Conservation (phyloP, 2,797 vertebrate genomes). For the Sebastes steindachneri region DNA sequence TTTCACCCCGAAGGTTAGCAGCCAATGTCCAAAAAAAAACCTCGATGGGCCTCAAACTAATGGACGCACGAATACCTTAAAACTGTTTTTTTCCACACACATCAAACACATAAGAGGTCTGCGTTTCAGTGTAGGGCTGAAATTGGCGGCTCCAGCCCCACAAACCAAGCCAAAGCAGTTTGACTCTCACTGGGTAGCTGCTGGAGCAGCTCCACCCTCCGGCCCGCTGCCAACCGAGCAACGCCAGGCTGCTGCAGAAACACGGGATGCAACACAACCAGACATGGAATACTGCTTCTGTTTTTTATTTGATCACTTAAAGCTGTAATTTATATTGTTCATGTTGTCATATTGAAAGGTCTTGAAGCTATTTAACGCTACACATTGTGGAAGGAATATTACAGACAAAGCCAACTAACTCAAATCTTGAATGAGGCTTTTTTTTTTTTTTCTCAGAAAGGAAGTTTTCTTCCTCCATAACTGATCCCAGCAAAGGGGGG, state of each 20-base stretch:
- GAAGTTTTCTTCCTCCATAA: conserved; percentile 23
- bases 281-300: background rate
- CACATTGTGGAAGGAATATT: background rate
- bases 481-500: conserved; percentile 1
- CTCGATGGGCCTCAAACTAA: background rate
- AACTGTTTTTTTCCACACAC: background rate
- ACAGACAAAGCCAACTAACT: background rate
- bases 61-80: background rate
- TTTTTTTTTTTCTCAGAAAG: conserved; percentile 11
- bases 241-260: background rate
- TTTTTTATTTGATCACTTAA: background rate
- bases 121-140: background rate
- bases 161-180: conserved; percentile 41
- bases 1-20: background rate
- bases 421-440: background rate
- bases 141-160: background rate
- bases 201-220: conserved; percentile 49
- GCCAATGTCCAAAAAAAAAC: background rate
- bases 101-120: background rate
- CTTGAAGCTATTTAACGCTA: background rate
- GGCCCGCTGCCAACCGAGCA: conserved; percentile 21
- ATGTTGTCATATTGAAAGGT: too few species aligned
- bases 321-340: accelerated
- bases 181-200: conserved; percentile 44
- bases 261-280: background rate